phyloP scores from a whole-genome alignment of 2,888 invertebrate species.

The Epistrophe grossulariae region DNA sequence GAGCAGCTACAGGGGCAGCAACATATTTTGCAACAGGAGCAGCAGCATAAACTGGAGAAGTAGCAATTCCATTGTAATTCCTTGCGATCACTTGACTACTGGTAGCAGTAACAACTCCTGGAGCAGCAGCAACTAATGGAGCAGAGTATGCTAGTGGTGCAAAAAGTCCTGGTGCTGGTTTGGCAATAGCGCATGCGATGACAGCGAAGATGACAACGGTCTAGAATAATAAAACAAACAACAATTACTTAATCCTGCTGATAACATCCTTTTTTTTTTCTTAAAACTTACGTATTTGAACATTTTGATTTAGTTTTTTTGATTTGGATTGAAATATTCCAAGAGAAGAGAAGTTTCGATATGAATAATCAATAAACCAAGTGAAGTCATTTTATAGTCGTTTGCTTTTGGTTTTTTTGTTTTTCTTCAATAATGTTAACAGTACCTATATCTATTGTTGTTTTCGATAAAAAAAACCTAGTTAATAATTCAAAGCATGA shows the following conservation, averaged over 20 bases:
- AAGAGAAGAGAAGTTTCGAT: constrained; percentile 29
- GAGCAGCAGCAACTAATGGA: neutral
- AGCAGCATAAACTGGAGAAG: constrained; percentile 86
- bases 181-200: constrained; percentile 63
- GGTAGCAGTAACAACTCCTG: constrained; percentile 77
- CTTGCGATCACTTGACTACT: constrained; percentile 81
- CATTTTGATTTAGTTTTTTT: constrained; percentile 5
- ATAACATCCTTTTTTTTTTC: too few species aligned
- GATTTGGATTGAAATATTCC: constrained; percentile 28
- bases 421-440: neutral
- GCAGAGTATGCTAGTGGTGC: neutral
- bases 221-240: neutral
- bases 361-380: neutral
- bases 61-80: constrained; percentile 79
- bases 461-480: neutral
- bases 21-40: constrained; percentile 85
- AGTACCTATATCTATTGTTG: neutral
- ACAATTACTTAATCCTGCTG: neutral
- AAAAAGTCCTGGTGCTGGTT: constrained; percentile 66
- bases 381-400: constrained; percentile 21
- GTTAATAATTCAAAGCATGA: constrained; percentile 20
- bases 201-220: constrained; percentile 59
- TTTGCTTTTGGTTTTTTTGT: neutral
- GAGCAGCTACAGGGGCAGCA: constrained; percentile 79
- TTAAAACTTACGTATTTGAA: neutral